phyloP scores from a whole-genome alignment of 2,113 vertebrate genomes.

The Chloebia gouldiae region DNA sequence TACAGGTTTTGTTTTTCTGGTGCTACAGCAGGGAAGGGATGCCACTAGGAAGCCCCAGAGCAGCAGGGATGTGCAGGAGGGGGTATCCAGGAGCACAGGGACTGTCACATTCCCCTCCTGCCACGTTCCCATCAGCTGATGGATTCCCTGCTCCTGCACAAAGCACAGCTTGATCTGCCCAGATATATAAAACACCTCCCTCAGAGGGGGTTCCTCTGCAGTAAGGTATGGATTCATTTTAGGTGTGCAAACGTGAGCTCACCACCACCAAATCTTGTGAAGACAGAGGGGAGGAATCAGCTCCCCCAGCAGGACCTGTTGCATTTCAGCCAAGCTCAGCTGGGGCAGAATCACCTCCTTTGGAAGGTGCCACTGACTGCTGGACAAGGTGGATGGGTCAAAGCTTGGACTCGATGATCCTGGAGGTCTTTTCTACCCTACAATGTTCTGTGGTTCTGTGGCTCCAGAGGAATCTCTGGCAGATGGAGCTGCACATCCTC shows the following conservation, averaged over 20 bases:
- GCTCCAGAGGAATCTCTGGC: not conserved
- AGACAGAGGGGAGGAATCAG: not conserved
- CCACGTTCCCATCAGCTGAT: fast-evolving
- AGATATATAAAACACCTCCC: fast-evolving
- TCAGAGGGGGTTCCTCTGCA: not conserved
- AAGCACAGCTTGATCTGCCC: not conserved
- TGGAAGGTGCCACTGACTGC: not conserved
- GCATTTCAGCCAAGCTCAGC: not conserved
- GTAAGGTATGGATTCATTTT: fast-evolving
- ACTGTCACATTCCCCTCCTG: not conserved
- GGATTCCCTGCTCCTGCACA: no score
- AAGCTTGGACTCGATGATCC: not conserved
- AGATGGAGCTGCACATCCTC: not conserved
- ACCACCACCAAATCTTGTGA: not conserved
- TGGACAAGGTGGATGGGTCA: not conserved
- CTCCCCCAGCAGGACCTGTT: not conserved
- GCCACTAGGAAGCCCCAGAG: not conserved
- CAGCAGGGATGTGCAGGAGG: not conserved
- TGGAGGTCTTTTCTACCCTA: not conserved
- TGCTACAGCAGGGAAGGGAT: not conserved
- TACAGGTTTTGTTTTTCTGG: not conserved
- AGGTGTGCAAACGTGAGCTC: not conserved
- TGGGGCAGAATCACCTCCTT: not conserved
- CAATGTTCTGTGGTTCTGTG: not conserved
- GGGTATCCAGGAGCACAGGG: not conserved